Conservation (phyloP, 2,113 vertebrate genomes). For the Herpetotheres cachinnans region DNA sequence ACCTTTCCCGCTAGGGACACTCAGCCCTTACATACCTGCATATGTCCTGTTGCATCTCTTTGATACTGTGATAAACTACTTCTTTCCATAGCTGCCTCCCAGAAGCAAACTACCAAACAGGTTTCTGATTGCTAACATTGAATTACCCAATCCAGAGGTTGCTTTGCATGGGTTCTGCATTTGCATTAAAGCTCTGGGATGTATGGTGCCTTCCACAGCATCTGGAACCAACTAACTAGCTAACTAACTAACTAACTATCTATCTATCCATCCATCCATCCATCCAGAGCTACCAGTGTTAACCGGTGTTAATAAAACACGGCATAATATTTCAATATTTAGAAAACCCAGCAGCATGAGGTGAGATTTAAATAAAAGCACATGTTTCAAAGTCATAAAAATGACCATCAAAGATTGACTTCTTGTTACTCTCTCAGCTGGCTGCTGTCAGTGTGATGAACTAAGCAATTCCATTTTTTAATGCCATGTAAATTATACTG, state of each 20-base stretch:
- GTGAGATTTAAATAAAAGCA: background rate
- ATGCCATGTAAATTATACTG: constrained; percentile 60
- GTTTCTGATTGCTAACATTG: background rate
- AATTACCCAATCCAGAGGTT: background rate
- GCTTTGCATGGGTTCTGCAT: background rate
- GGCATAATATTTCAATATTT: background rate
- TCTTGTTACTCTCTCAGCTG: constrained; percentile 14
- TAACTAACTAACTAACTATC: background rate
- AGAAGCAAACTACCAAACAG: background rate
- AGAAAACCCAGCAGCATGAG: background rate
- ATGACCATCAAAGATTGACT: background rate
- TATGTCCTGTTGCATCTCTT: background rate
- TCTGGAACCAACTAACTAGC: background rate
- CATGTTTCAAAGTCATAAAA: background rate
- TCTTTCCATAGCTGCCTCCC: background rate
- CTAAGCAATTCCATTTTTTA: constrained; percentile 48
- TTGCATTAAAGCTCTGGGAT: background rate
- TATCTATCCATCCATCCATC: background rate
- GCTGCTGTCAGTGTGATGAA: background rate
- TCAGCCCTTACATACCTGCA: background rate
- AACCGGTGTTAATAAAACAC: background rate
- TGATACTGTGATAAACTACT: background rate
- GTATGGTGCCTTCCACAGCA: background rate
- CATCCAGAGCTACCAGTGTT: background rate
- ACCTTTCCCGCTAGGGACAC: background rate